Percentiles rank a stretch among this genome's conserved stretches.
Conservation (phyloP, 2,888 invertebrate species). For the Microctonus aethiopoides region DNA sequence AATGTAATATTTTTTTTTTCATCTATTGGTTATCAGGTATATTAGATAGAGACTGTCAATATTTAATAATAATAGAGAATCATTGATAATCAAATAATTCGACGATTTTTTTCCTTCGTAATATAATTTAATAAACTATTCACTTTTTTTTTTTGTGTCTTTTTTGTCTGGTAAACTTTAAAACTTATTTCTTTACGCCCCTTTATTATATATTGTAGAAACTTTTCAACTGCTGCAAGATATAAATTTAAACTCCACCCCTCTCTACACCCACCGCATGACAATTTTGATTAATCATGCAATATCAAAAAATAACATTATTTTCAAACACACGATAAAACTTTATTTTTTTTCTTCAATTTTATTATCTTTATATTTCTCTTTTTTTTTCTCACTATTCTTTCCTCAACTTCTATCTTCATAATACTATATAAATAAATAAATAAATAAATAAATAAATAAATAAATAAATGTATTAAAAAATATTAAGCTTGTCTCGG, state of each 20-base stretch:
- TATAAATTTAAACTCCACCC: constrained; percentile 7
- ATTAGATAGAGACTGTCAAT: no score
- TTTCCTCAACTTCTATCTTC: neutral
- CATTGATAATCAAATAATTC: neutral
- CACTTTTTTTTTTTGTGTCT: neutral
- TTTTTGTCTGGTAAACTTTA: neutral
- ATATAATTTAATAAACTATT: neutral
- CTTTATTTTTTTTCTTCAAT: neutral
- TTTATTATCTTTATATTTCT: neutral
- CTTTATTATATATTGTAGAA: neutral
- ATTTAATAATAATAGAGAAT: neutral
- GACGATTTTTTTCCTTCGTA: neutral
- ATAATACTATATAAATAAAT: no score
- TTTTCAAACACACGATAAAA: neutral
- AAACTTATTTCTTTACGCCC: neutral
- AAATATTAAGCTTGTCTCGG: neutral
- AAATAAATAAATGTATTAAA: neutral
- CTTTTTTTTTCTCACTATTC: neutral
- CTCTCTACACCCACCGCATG: neutral
- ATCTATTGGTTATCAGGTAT: no score
- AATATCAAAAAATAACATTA: neutral
- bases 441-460: neutral
- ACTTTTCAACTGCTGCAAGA: neutral
- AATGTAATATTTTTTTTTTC: no score
- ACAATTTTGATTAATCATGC: constrained; percentile 18